Percentiles rank a stretch among this genome's conserved stretches.
phyloP scores from a whole-genome alignment of 2,113 vertebrate genomes.

The Sebastes fasciatus region DNA sequence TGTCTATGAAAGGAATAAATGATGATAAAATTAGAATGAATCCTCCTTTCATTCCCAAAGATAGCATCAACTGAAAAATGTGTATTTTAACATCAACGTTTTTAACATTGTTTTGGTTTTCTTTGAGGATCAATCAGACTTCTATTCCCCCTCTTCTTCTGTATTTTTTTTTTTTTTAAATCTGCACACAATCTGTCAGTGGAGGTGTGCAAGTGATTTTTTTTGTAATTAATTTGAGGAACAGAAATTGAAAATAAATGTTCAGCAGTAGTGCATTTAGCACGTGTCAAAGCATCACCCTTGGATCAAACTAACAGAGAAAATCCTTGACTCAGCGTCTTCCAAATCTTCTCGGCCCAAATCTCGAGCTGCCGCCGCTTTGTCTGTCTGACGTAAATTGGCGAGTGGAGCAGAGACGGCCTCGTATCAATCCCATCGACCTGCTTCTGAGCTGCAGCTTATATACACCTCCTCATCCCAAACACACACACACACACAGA shows the following conservation, averaged over 20 bases:
- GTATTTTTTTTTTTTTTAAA: neutral
- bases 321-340: conserved; percentile 24
- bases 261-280: neutral
- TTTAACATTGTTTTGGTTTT: neutral
- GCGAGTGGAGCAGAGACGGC: neutral
- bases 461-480: conserved; percentile 70
- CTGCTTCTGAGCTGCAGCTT: conserved; percentile 82
- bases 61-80: neutral
- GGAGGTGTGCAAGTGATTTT: neutral
- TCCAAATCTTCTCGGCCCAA: neutral
- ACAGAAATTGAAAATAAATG: neutral
- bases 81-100: neutral
- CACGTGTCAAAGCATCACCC: neutral
- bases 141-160: neutral
- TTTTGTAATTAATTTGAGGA: neutral
- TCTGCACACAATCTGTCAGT: neutral
- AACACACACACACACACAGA: neutral
- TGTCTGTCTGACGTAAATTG: conserved; percentile 6
- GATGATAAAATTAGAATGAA: neutral
- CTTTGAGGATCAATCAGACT: neutral
- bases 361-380: neutral
- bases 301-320: neutral
- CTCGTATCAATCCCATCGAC: conserved; percentile 32
- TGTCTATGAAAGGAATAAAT: too few relatives aligned
- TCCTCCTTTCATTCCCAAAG: neutral